Evolutionary conservation across 2,797 vertebrate genomes (phyloP).

Genomic region (Lepilemur septentrionalis): DNA sequence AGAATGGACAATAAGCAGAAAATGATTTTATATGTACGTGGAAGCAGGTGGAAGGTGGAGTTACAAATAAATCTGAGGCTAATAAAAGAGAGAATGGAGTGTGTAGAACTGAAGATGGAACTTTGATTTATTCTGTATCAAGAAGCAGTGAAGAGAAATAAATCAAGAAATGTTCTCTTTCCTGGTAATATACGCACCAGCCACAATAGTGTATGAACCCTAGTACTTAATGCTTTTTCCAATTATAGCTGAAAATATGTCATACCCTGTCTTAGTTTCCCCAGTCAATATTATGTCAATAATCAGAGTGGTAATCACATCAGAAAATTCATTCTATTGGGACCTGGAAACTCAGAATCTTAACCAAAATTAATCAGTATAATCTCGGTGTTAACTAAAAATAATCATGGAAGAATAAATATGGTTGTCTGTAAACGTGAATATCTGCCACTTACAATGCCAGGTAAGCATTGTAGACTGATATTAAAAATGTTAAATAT

Average conservation of each 20-base stretch:
- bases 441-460: not conserved
- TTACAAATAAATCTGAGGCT: not conserved
- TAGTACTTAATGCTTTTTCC: not conserved
- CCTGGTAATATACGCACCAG: not conserved
- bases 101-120: not conserved
- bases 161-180: not conserved
- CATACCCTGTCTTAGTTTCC: not conserved
- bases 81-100: not conserved
- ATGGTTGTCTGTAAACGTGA: not conserved
- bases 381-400: not conserved
- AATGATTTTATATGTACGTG: not conserved
- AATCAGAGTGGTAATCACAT: not conserved
- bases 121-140: not conserved
- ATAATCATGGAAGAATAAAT: not conserved
- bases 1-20: not conserved
- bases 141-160: not conserved
- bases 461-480: not conserved
- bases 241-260: not conserved
- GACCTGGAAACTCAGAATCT: not conserved
- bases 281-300: not conserved
- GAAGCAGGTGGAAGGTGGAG: not conserved
- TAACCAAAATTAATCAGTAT: not conserved
- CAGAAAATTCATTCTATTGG: not conserved
- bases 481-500: not conserved
- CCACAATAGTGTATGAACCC: not conserved